These are phyloP conservation scores for Trissoscelio sp. DNA, from an alignment of 2,888 invertebrate species.

Conservation along the genomic window DNA sequence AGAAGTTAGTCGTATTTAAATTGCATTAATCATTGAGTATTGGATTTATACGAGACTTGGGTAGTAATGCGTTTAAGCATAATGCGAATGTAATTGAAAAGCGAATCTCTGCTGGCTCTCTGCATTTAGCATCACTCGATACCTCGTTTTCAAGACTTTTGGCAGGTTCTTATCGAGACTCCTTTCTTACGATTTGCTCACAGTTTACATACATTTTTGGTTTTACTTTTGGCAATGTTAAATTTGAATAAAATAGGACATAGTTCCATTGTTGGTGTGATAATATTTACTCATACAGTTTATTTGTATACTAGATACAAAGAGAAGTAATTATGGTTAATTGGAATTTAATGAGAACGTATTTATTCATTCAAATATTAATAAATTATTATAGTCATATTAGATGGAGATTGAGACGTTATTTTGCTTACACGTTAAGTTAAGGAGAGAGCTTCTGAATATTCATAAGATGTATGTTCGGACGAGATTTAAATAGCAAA, in stretches of 20 bases:
- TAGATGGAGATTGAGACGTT: slow-evolving; percentile 35
- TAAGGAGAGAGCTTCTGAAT: slow-evolving; percentile 24
- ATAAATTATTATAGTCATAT: slow-evolving; percentile 22
- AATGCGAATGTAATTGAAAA: slow-evolving; percentile 63
- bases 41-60: slow-evolving; percentile 19
- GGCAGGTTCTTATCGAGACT: slow-evolving; percentile 51
- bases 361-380: slow-evolving; percentile 11
- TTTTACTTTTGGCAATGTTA: slow-evolving; percentile 18
- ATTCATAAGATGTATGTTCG: slow-evolving; percentile 30
- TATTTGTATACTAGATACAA: neutral
- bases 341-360: neutral
- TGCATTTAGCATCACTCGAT: slow-evolving; percentile 30
- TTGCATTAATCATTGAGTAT: slow-evolving; percentile 40
- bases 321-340: neutral
- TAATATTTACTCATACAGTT: neutral
- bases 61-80: slow-evolving; percentile 37
- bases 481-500: slow-evolving; percentile 45
- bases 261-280: neutral
- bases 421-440: slow-evolving; percentile 15
- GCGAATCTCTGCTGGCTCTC: slow-evolving; percentile 20
- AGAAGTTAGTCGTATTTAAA: slow-evolving; percentile 17
- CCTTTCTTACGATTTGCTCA: slow-evolving; percentile 26
- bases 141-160: slow-evolving; percentile 52
- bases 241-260: slow-evolving; percentile 18
- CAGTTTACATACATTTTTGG: slow-evolving; percentile 23